Conservation (phyloP, 2,888 invertebrate genomes). For the Pantelozetes paolii region DNA sequence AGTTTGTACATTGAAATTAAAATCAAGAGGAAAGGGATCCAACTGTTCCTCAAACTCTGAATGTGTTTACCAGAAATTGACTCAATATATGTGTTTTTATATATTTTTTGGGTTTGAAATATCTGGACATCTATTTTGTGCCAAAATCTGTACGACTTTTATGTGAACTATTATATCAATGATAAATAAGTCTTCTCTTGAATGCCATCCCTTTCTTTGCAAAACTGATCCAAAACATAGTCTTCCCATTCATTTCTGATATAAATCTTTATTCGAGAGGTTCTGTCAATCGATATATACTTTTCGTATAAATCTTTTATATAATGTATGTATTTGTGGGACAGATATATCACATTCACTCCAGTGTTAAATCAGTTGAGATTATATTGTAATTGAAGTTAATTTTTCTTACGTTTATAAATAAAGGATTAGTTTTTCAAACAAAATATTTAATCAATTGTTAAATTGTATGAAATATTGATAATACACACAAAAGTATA, state of each 20-base stretch:
- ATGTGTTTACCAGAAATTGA: background rate
- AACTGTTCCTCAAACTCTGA: background rate
- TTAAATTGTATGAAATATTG: no score
- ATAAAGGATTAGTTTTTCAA: no score
- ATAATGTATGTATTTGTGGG: background rate
- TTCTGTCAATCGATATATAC: background rate
- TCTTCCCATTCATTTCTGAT: background rate
- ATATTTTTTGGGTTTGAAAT: background rate
- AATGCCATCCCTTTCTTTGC: no score
- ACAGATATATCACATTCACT: background rate
- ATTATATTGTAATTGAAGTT: slow-evolving; percentile 20
- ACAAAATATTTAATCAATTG: no score
- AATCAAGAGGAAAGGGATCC: background rate
- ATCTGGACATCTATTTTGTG: background rate
- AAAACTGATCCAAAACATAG: background rate
- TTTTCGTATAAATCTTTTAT: background rate
- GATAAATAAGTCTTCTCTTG: no score
- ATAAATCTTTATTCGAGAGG: slow-evolving; percentile 4
- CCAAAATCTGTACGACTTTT: no score
- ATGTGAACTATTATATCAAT: no score
- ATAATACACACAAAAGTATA: no score
- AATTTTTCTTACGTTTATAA: no score
- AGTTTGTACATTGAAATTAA: background rate
- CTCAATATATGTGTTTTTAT: background rate
- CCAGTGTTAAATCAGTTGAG: no score